Base-by-base conservation (phyloP, 2,888 invertebrate species). In the Erynnis tages region DNA sequence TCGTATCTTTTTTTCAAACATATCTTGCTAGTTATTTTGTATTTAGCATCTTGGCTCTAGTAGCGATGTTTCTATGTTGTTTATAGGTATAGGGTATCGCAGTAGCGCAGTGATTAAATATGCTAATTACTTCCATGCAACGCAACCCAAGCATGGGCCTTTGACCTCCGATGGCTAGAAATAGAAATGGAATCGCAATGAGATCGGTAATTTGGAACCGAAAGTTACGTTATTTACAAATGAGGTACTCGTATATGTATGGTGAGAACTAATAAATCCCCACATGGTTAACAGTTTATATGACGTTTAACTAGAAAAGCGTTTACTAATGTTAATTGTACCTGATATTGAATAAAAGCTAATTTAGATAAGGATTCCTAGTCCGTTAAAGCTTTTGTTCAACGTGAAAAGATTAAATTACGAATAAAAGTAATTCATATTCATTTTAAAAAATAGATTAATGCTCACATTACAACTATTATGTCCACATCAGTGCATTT, bases 81-180 rank as follows among this genome's bases (percentile, higher is more conserved):
- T n/a, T n/a, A n/a, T 11, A 37, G 6, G 21, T 11, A 37, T 6
- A 5, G 16, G 37, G 8, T n/a, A 10, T 11, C n/a, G 19, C 43
- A 35, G 44, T 52, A 44, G 50, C 50, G 21, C 37, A 52, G 44
- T 52, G 44, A 52, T 52, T 52, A 52, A 52, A 52, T 52, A 52
- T 52, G 52, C 37, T 52, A 52, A 52, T 52, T 37, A 52, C 19
- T 27, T 52, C 52, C 44, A 44, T 37, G 52, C 44, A 52, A 52
- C 43, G 52, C 52, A 37, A 37, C 37, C 34, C 29, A 30, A 52
- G 37, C 52, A 43, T 29, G 35, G 52, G 37, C 44, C 37, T 52
- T 52, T 52, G 52, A 52, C 52, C 52, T 38, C 44, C 29, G 43
- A 37, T 34, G 8, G 52, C 21, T 29, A 38, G 44, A 38, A 52